These are phyloP conservation scores for Pimephales promelas DNA, from an alignment of 2,113 vertebrate genomes.

Conservation along the genomic window DNA sequence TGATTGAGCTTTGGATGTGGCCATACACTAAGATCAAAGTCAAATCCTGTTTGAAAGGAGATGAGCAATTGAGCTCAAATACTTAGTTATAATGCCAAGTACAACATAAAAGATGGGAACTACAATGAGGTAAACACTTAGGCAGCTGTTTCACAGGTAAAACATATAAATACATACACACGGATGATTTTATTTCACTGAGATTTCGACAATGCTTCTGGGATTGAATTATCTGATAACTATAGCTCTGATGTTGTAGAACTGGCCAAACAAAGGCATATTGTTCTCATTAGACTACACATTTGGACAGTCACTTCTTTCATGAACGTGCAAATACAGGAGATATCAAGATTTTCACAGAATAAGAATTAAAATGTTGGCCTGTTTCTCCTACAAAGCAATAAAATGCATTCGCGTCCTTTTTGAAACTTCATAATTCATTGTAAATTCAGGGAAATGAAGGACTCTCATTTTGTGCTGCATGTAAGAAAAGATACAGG, in stretches of 20 bases:
- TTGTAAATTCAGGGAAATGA: neutral
- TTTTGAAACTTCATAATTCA: neutral
- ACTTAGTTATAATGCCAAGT: neutral
- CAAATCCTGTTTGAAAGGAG: conserved; percentile 26
- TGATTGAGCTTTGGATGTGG: conserved; percentile 26
- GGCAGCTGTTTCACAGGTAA: neutral
- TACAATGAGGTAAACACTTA: neutral
- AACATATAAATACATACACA: neutral
- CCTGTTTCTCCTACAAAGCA: neutral
- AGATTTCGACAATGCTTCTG: neutral
- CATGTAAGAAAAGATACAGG: neutral
- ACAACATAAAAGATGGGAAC: neutral
- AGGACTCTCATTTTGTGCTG: neutral
- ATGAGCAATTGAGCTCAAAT: conserved; percentile 3
- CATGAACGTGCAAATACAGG: neutral
- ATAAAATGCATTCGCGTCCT: neutral
- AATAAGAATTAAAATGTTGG: neutral
- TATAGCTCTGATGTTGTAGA: neutral
- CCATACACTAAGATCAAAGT: conserved; percentile 47
- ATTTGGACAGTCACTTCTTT: neutral
- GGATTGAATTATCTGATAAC: neutral
- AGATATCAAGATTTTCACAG: neutral
- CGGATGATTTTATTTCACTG: neutral
- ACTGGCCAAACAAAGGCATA: neutral
- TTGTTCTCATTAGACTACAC: neutral